A percentile compares a stretch with the other conserved stretches of the same genome.
These are phyloP conservation scores for Pao palembangensis DNA, from an alignment of 2,113 vertebrate genomes.

Conservation along the genomic window DNA sequence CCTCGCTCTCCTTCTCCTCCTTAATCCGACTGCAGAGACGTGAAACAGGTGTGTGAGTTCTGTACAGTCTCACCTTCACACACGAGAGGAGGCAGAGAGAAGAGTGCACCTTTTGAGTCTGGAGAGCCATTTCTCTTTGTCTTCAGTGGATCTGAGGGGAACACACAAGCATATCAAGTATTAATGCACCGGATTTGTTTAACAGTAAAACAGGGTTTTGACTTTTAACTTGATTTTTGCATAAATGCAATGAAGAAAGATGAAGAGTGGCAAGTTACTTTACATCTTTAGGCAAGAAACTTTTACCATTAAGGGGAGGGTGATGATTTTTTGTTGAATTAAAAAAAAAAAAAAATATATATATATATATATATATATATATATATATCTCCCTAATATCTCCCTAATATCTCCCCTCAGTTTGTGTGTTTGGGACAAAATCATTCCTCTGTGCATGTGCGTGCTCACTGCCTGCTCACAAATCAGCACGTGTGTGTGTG, in stretches of 20 bases:
- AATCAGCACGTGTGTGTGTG: not conserved
- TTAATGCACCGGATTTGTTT: not conserved
- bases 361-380: too few species aligned
- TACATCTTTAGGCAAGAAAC: too few species aligned
- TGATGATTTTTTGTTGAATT: too few species aligned
- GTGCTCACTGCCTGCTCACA: not conserved
- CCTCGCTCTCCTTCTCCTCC: slow-evolving; percentile 89
- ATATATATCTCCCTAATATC: too few species aligned
- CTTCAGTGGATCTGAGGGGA: slow-evolving; percentile 80
- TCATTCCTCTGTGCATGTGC: too few species aligned
- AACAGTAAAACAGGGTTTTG: not conserved
- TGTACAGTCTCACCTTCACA: not conserved
- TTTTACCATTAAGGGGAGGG: too few species aligned
- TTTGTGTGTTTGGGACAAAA: too few species aligned
- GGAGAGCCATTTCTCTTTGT: slow-evolving; percentile 88
- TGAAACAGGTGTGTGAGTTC: not conserved
- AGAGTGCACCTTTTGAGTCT: slow-evolving; percentile 84
- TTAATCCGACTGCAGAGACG: slow-evolving; percentile 80
- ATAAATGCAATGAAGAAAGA: too few species aligned
- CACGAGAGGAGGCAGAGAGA: not conserved
- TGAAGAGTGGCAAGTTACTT: too few species aligned
- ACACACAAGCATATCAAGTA: not conserved
- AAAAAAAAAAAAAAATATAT: too few species aligned
- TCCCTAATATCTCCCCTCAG: too few species aligned
- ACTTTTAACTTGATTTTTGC: too few species aligned